Evolutionary conservation across 2,888 invertebrate species (phyloP).

Genomic region (Dilophus febrilis): DNA sequence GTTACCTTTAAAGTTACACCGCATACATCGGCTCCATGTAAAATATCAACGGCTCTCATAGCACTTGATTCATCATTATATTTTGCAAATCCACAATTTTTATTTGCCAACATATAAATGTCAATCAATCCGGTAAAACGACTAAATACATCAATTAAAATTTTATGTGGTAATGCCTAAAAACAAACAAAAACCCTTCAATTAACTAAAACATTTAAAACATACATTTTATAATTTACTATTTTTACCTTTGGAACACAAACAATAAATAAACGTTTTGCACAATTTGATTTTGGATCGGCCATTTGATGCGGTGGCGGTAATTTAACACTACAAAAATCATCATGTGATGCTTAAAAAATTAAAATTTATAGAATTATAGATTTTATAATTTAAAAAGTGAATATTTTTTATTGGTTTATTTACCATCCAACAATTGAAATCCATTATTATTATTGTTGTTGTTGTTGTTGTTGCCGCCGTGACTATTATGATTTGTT

Average conservation of each 20-base stretch:
- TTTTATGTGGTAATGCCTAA: conserved; percentile 53
- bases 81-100: conserved; percentile 85
- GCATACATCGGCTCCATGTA: conserved; percentile 79
- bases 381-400: no score
- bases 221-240: no score
- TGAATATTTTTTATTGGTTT: no score
- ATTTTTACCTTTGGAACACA: conserved; percentile 33
- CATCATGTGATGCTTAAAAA: no score
- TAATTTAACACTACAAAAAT: conserved; percentile 49
- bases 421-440: no score
- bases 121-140: conserved; percentile 82
- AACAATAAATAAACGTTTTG: conserved; percentile 49
- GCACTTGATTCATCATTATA: conserved; percentile 63
- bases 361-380: no score
- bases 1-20: conserved; percentile 50
- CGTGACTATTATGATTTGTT: no score
- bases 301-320: conserved; percentile 56
- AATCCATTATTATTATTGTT: no score
- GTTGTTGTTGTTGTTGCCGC: no score
- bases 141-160: conserved; percentile 75
- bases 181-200: no score
- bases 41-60: conserved; percentile 26
- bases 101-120: conserved; percentile 73
- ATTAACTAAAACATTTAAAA: no score
- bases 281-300: conserved; percentile 45